A percentile compares a stretch with the other conserved stretches of the same genome.
Evolutionary conservation across 2,113 vertebrate species (phyloP).

Genomic region (Perognathus longimembris): DNA sequence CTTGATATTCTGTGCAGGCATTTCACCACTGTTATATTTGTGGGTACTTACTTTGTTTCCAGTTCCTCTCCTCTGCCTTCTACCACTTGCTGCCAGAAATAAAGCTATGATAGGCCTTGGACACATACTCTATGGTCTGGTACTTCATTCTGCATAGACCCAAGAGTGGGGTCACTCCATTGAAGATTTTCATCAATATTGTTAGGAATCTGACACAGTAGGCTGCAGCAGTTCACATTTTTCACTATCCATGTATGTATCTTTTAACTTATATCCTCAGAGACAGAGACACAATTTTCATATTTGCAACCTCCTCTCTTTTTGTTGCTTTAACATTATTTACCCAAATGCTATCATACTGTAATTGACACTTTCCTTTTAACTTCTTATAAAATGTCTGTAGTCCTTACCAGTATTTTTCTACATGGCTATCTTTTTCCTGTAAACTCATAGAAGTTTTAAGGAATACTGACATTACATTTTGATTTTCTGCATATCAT

Average conservation of each 20-base stretch:
- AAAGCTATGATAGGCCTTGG: background rate
- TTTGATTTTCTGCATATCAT: background rate
- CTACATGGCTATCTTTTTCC: background rate
- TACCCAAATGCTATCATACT: conserved; percentile 2
- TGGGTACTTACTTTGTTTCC: conserved; percentile 2
- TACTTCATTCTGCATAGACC: background rate
- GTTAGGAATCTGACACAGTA: background rate
- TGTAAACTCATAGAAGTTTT: background rate
- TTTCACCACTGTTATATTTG: background rate
- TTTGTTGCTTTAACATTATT: background rate
- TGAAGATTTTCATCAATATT: background rate
- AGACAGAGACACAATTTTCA: background rate
- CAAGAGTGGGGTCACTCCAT: background rate
- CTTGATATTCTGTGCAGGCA: background rate
- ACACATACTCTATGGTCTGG: background rate
- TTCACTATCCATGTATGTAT: background rate
- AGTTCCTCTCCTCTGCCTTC: background rate
- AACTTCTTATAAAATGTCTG: background rate
- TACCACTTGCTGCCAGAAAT: background rate
- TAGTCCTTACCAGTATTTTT: background rate
- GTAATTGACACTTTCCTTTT: background rate
- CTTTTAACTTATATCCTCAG: background rate
- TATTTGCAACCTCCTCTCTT: background rate
- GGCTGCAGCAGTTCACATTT: background rate
- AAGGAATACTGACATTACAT: background rate